Evolutionary conservation across 2,797 vertebrate species (phyloP), one percentile per base, ranked within the genome.

Genomic region (Lacerta viridis): DNA sequence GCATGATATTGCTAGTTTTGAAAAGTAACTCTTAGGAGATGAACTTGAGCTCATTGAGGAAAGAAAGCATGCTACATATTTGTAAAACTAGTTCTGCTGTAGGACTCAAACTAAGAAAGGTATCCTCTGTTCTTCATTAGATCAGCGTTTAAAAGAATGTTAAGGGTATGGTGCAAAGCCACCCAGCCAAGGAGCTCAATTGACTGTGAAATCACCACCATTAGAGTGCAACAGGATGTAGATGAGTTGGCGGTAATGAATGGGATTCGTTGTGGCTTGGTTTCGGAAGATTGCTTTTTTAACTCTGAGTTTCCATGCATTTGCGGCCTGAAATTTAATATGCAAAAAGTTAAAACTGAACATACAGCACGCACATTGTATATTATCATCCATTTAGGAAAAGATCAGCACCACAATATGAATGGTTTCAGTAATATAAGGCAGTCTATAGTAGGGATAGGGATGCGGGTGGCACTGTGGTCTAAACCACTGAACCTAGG

Each of bases 181-280:
- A 29, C 77, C 80, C 85, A 90, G 76, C 0, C 20, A 33, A 64
- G 71, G 39, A 80, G 43, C 9, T 82, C 36, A 55, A 39, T 87
- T 88, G 50, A 33, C 64, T 92, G 11, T 93, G 5, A 1, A 74
- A 90, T 59, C n/a, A 89, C 5, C n/a, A 33, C 13, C 83, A 50
- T 78, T 66, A 92, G 43, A 87, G 55, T 43, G 76, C 8, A 84
- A 25, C 27, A 88, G 87, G 87, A 89, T 85, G n/a, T 50, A 75
- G 76, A 80, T 29, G n/a, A 10, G 9, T 80, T 80, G 66, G 55
- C 25, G 17, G 59, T 89, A 87, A 89, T 84, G 4, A 18, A 0
- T 9, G 0, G 50, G 39, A 36, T 78, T 39, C 46, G 7, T 66
- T 89, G 55, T 75, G 39, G 39, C 69, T 50, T n/a, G 23, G 4